These are phyloP conservation scores for Arbacia lixula DNA, from an alignment of 53 echinoderm and acorn worm species.

Conservation along the genomic window DNA sequence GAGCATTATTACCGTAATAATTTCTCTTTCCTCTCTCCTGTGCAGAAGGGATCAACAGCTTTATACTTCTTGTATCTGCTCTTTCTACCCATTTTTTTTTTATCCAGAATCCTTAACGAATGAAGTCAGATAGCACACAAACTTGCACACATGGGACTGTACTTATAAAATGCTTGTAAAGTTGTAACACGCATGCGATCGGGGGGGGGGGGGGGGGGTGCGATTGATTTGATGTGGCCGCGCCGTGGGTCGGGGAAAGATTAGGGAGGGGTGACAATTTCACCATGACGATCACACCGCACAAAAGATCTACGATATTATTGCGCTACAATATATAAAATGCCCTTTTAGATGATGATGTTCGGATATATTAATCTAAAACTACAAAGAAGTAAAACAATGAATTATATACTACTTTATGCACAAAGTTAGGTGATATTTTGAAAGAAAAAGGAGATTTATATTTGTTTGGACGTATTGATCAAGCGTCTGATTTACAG, in stretches of 20 bases:
- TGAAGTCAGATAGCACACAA: too few species aligned
- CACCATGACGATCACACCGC: slow-evolving; percentile 14
- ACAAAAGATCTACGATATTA: neutral
- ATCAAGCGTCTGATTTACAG: too few species aligned
- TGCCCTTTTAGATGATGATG: too few species aligned
- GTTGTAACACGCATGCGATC: neutral
- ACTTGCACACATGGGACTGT: too few species aligned
- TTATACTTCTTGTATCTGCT: slow-evolving; percentile 73
- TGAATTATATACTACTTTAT: too few species aligned
- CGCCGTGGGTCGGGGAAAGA: neutral
- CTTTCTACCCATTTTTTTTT: slow-evolving; percentile 45
- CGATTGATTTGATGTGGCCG: neutral
- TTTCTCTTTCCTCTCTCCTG: slow-evolving; percentile 42
- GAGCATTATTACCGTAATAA: slow-evolving; percentile 60
- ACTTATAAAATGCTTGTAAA: too few species aligned
- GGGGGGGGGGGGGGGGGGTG: neutral
- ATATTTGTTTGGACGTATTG: too few species aligned
- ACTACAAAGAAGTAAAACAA: too few species aligned
- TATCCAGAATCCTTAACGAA: too few species aligned
- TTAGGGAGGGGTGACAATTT: neutral
- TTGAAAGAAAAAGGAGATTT: too few species aligned
- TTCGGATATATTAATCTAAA: too few species aligned
- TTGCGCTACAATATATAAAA: neutral
- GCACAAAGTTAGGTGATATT: too few species aligned
- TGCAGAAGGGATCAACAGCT: slow-evolving; percentile 73